Conservation (phyloP, 2,113 vertebrate species). For the Lagopus leucura region DNA sequence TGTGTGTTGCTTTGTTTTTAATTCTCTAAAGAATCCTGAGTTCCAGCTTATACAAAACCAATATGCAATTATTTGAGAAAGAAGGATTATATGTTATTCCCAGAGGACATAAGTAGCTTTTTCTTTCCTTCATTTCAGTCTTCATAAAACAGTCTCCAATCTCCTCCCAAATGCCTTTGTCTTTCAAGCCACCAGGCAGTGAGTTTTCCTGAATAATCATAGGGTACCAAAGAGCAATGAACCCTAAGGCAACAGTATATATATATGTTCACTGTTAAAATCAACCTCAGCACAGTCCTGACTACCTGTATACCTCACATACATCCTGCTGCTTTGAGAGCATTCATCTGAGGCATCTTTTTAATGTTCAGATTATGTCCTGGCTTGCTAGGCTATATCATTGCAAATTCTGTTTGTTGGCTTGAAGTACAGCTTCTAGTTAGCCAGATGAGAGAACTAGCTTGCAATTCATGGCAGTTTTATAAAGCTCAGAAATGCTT, state of each 20-base stretch:
- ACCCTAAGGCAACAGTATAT: not conserved
- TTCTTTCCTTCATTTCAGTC: constrained; percentile 4
- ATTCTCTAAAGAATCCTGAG: not conserved
- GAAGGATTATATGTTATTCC: not conserved
- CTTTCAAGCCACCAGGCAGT: constrained; percentile 14
- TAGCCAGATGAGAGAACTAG: constrained; percentile 4
- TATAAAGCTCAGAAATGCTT: not conserved
- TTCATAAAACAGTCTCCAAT: not conserved
- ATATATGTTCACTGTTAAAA: not conserved
- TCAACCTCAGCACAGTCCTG: not conserved
- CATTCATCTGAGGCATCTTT: not conserved
- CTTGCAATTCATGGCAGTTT: constrained; percentile 4
- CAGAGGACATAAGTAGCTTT: not conserved
- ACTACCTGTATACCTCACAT: not conserved
- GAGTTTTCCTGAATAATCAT: constrained; percentile 19
- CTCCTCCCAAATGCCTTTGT: not conserved
- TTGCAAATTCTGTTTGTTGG: constrained; percentile 2
- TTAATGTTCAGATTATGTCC: not conserved
- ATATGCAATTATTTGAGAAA: constrained; percentile 20
- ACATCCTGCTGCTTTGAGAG: not conserved
- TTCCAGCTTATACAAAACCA: not conserved
- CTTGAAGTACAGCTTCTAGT: constrained; percentile 2
- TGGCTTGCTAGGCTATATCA: not conserved
- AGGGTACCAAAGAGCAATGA: not conserved
- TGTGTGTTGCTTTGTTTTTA: not conserved